Conservation (phyloP, 1,140 invertebrate species). For the Saccostrea cuccullata region DNA sequence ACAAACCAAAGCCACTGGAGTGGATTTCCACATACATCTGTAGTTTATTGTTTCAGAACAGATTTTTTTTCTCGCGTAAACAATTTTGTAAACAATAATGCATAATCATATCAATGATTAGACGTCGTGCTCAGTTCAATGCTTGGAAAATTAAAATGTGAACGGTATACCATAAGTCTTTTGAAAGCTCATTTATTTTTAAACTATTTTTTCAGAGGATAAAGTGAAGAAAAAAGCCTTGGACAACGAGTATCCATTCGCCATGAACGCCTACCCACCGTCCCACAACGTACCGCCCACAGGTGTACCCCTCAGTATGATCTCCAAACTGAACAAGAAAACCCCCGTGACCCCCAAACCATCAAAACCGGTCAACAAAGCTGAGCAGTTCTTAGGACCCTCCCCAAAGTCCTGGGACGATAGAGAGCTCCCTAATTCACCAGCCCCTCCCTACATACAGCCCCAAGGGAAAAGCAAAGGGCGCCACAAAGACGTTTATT, state of each 20-base stretch:
- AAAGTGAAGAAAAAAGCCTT: neutral
- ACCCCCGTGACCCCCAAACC: neutral
- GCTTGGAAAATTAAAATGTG: too few relatives aligned
- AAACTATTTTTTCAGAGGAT: neutral
- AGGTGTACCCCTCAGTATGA: neutral
- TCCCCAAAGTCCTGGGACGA: neutral
- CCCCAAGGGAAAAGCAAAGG: neutral
- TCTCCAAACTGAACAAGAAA: neutral
- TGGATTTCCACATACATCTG: too few relatives aligned
- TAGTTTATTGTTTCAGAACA: too few relatives aligned
- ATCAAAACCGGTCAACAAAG: neutral
- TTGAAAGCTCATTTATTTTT: too few relatives aligned
- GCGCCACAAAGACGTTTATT: neutral
- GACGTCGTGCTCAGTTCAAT: too few relatives aligned
- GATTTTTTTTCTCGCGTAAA: too few relatives aligned
- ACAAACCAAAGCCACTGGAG: too few relatives aligned
- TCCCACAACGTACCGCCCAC: neutral
- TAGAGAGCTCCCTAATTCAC: neutral
- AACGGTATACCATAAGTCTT: too few relatives aligned
- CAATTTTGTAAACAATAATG: too few relatives aligned
- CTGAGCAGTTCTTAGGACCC: neutral
- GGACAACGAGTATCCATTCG: neutral
- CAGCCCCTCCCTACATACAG: neutral
- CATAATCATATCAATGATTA: too few relatives aligned
- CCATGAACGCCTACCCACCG: neutral